A percentile compares a stretch with the other conserved stretches of the same genome.
Conservation (phyloP, 2,113 vertebrate genomes). For the Megaceryle maxima region DNA sequence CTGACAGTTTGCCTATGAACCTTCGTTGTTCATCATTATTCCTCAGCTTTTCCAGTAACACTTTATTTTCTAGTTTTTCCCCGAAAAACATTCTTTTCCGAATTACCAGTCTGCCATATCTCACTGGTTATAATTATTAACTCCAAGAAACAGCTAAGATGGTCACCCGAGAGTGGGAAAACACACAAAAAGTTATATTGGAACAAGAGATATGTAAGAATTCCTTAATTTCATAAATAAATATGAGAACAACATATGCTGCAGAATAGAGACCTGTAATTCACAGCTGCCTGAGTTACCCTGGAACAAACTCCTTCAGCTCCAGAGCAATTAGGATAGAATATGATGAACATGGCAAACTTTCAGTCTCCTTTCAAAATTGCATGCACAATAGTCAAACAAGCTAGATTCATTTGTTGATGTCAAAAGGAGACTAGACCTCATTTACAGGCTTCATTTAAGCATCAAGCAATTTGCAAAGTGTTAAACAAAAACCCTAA, state of each 20-base stretch:
- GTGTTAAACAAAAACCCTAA: constrained; percentile 4
- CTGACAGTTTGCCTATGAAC: background rate
- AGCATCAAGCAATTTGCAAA: background rate
- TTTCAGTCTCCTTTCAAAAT: background rate
- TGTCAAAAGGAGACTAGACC: background rate
- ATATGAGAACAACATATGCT: background rate
- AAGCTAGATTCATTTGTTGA: background rate
- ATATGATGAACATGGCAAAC: background rate
- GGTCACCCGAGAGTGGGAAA: background rate
- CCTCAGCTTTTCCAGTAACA: background rate
- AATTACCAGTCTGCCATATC: background rate
- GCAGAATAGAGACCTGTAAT: background rate
- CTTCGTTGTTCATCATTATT: background rate
- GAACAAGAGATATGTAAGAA: background rate
- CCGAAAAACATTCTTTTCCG: background rate
- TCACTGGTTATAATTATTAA: background rate
- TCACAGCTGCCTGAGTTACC: background rate
- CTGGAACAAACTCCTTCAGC: background rate
- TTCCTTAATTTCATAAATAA: constrained; percentile 15
- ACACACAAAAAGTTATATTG: background rate
- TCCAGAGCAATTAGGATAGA: background rate
- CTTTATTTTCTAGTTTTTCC: background rate
- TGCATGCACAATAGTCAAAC: background rate
- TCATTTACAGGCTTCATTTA: background rate
- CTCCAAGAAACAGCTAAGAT: background rate